Conservation (phyloP, 30 jellyfish, hydroid and myxozoan species). For the Pelagia noctiluca region DNA sequence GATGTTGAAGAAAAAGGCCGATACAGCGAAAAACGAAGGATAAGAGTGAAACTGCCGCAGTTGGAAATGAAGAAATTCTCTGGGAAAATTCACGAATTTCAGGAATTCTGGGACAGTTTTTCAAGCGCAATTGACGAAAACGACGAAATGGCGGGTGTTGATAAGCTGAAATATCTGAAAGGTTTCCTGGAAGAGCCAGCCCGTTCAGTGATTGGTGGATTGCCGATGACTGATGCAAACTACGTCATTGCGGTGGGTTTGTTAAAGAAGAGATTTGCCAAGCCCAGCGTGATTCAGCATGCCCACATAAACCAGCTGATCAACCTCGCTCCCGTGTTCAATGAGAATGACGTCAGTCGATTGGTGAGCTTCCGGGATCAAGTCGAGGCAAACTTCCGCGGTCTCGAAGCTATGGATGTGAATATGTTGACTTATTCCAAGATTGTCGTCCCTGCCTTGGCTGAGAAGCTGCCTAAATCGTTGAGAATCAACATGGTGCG, state of each 20-base stretch:
- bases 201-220: constrained; percentile 18
- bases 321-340: background rate
- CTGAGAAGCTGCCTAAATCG: constrained; percentile 13
- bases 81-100: constrained; percentile 39
- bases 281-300: background rate
- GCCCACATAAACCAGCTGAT: background rate
- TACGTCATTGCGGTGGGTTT: constrained; percentile 18
- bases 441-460: background rate
- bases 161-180: constrained; percentile 38
- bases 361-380: background rate
- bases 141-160: constrained; percentile 52
- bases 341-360: background rate
- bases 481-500: background rate
- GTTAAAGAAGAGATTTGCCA: background rate
- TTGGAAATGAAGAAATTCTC: constrained; percentile 27
- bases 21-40: background rate
- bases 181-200: constrained; percentile 36
- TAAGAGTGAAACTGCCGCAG: constrained; percentile 42
- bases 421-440: background rate
- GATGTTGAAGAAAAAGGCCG: background rate
- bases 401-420: background rate
- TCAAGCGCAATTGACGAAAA: constrained; percentile 36
- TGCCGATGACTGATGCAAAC: constrained; percentile 37
- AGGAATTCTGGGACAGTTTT: constrained; percentile 45
- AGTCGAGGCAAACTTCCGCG: background rate